A percentile compares a stretch with the other conserved stretches of the same genome.
Conservation (phyloP, 2,113 vertebrate genomes). For the Phaethon lepturus region DNA sequence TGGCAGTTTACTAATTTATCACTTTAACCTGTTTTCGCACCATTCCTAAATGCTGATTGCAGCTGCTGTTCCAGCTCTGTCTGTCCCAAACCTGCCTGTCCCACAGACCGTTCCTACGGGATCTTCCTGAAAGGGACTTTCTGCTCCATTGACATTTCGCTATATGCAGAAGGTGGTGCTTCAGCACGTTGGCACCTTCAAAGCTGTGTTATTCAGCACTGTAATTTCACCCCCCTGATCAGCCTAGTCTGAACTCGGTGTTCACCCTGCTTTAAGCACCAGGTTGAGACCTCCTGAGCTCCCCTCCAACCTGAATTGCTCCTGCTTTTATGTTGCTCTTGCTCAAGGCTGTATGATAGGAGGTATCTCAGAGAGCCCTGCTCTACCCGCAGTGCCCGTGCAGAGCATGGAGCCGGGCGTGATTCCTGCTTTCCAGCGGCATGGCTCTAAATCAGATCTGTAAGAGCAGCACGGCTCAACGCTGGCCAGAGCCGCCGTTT, state of each 20-base stretch:
- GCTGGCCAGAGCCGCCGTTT: neutral
- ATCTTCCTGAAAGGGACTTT: neutral
- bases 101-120: neutral
- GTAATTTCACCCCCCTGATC: neutral
- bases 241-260: fast-evolving
- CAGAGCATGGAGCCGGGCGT: neutral
- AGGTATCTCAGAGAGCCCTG: neutral
- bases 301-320: neutral
- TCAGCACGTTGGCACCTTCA: neutral
- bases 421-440: neutral
- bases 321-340: neutral
- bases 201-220: neutral
- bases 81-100: neutral
- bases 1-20: neutral
- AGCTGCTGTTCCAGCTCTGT: neutral
- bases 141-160: neutral
- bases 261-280: neutral
- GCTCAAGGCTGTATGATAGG: neutral
- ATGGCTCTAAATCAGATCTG: neutral
- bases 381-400: neutral
- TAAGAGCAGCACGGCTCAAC: neutral
- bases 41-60: neutral
- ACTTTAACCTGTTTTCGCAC: neutral
- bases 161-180: neutral
- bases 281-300: neutral